Base-by-base conservation (phyloP, 2,888 invertebrate species). In the Synanthedon tipuliformis region DNA sequence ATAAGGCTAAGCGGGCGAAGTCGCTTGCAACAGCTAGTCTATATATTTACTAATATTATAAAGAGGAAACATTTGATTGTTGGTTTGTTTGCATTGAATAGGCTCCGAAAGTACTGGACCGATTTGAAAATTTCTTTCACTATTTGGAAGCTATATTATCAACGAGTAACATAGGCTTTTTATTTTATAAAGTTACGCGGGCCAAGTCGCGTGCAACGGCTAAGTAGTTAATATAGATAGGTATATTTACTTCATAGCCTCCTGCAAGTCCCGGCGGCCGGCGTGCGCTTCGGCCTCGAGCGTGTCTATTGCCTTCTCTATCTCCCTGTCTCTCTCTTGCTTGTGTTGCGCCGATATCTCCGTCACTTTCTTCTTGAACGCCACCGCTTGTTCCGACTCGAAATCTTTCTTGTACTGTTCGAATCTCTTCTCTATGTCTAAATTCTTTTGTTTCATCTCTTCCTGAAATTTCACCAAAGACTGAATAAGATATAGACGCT, bases 321-420 rank as follows among this genome's bases (percentile, higher is more conserved):
- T 93, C 80, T 95, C 94, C 50, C 89, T 90, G 75, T 95, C 95
- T 54, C 95, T 79, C 68, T 95, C 94, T 51, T 88, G 87, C 69
- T 91, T 90, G 68, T 91, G 92, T 60, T 92, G 90, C 34, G 93
- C 92, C 2, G 91, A 75, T 63, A 95, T 91, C 61, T 89, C 89
- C 54, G 88, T 84, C 75, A 94, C 93, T 65, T 90, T 92, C 68
- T 91, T 91, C 54, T 90, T 89, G 52, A 94, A 76, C 10, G 89
- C 71, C 34, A 88, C 59, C 15, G 88, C 88, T 62, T 92, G 91
- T 58, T 92, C 90, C 54, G 89, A 89, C 62, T 89, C 89, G 61
- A 88, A 90, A 52, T 90, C 90, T 52, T 83, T 88, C 61, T 90
- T 88, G 88, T 90, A 91, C n/a, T 88, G 85, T 58, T 92, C 91